These are phyloP conservation scores for Andrena trimmerana DNA, from an alignment of 2,888 invertebrate genomes.

Conservation along the genomic window DNA sequence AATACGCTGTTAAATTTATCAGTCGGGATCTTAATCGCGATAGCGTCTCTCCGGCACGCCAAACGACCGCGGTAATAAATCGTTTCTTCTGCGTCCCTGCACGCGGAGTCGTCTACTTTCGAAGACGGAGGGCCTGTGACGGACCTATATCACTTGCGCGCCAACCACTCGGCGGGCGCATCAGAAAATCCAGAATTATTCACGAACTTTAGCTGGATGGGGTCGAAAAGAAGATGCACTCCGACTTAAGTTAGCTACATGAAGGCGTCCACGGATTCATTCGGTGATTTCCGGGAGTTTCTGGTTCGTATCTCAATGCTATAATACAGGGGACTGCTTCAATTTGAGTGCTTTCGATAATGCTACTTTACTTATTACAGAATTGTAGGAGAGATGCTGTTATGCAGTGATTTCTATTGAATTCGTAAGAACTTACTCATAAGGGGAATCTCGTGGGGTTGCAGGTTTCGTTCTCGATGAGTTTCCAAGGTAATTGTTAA, in stretches of 20 bases:
- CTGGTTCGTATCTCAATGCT: too few species aligned
- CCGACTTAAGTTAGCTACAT: too few species aligned
- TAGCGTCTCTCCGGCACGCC: slow-evolving; percentile 23
- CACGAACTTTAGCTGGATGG: too few species aligned
- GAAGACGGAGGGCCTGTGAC: neutral
- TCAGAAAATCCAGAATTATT: neutral
- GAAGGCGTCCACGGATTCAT: too few species aligned
- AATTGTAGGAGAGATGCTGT: too few species aligned
- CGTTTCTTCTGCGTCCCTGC: slow-evolving; percentile 9
- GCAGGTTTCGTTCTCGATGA: neutral
- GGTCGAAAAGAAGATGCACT: too few species aligned
- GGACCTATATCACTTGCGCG: slow-evolving; percentile 10
- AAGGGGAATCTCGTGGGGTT: neutral
- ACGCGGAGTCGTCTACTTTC: too few species aligned
- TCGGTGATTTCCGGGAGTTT: too few species aligned
- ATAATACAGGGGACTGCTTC: too few species aligned
- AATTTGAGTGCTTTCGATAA: too few species aligned
- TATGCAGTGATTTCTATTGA: neutral
- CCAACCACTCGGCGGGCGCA: neutral
- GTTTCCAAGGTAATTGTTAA: neutral
- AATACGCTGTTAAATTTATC: slow-evolving; percentile 46
- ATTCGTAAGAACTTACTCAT: slow-evolving; percentile 4
- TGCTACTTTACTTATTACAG: too few species aligned
- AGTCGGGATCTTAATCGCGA: slow-evolving; percentile 42
- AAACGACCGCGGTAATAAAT: slow-evolving; percentile 47